phyloP scores from a whole-genome alignment of 2,113 vertebrate genomes.

The Sterrhoptilus dennistouni region DNA sequence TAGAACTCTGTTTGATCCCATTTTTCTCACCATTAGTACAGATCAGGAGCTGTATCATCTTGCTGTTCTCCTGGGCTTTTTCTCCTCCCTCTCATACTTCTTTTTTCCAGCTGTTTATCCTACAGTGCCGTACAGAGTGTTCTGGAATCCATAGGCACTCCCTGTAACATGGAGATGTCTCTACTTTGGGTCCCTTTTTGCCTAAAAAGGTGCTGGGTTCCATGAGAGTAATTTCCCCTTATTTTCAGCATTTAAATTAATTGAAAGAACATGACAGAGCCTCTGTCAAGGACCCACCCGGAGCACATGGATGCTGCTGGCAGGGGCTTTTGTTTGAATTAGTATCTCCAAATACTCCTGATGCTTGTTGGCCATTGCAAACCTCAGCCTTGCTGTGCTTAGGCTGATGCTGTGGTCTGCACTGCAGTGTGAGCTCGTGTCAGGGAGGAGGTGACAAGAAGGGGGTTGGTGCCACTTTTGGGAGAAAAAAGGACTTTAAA shows the following conservation, averaged over 20 bases:
- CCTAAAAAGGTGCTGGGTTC: background rate
- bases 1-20: background rate
- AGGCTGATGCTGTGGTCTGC: background rate
- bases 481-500: background rate
- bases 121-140: fast-evolving
- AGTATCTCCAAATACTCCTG: background rate
- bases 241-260: background rate
- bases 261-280: background rate
- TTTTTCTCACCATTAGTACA: background rate
- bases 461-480: fast-evolving
- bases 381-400: background rate
- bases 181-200: background rate
- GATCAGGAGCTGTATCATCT: background rate
- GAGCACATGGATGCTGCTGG: background rate
- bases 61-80: background rate
- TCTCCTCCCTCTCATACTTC: background rate
- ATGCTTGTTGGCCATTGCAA: background rate
- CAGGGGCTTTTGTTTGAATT: background rate
- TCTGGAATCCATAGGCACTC: background rate
- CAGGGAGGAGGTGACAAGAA: background rate
- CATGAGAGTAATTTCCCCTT: background rate
- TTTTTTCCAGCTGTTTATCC: background rate
- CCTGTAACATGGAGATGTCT: background rate
- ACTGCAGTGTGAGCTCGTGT: fast-evolving
- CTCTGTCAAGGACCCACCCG: fast-evolving